A percentile compares a stretch with the other conserved stretches of the same genome.
Evolutionary conservation across 2,113 vertebrate species (phyloP).

Genomic region (Antigone vipio): DNA sequence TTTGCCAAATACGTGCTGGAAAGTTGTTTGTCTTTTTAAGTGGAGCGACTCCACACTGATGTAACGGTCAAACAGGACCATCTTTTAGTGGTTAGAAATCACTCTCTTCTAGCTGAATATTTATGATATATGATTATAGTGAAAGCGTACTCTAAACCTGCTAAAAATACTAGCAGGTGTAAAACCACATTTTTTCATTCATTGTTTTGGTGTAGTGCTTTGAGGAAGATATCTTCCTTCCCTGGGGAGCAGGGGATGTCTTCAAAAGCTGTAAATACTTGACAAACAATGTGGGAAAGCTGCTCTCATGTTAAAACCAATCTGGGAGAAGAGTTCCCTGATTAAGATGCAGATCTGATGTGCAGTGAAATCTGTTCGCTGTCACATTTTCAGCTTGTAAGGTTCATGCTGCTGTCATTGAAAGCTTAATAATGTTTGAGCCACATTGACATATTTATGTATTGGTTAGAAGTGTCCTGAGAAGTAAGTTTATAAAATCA

Average conservation of each 20-base stretch:
- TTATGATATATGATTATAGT: background rate
- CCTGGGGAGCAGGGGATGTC: background rate
- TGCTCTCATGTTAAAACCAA: background rate
- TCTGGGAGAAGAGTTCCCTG: background rate
- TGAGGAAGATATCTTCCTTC: background rate
- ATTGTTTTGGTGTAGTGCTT: background rate
- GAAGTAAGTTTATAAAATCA: background rate
- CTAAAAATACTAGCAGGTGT: background rate
- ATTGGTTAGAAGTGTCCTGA: background rate
- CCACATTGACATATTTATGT: background rate
- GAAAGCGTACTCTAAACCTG: background rate
- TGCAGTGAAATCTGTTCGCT: constrained; percentile 23
- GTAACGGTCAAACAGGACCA: background rate
- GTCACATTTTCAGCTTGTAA: background rate
- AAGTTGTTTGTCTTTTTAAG: background rate
- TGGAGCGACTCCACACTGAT: background rate
- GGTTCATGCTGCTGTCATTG: background rate
- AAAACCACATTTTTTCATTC: background rate
- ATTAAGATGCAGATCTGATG: constrained; percentile 2
- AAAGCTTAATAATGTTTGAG: background rate
- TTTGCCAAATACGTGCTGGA: background rate
- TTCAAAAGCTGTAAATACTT: constrained; percentile 27
- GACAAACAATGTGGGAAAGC: background rate
- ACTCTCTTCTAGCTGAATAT: background rate
- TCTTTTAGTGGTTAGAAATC: background rate